Conservation (phyloP, 2,113 vertebrate genomes). For the Limnothrissa miodon region DNA sequence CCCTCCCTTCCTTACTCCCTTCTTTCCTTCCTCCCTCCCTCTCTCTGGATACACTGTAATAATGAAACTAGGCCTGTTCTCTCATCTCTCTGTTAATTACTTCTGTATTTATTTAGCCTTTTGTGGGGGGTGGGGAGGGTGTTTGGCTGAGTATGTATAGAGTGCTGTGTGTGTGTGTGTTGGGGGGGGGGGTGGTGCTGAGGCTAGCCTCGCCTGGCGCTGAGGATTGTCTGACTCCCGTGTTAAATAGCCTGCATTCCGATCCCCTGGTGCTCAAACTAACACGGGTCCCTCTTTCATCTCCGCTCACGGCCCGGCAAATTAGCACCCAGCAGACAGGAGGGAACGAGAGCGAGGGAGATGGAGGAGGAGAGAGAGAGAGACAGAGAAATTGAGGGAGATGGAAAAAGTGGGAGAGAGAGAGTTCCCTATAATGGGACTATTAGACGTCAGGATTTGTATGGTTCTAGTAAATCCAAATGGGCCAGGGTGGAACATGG, state of each 20-base stretch:
- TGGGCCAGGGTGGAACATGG: no score
- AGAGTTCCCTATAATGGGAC: background rate
- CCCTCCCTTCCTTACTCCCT: background rate
- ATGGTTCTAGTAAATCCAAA: no score
- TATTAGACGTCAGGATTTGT: no score
- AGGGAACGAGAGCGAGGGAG: background rate
- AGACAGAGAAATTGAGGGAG: background rate
- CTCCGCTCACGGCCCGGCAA: slow-evolving; percentile 64
- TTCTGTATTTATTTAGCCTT: slow-evolving; percentile 82
- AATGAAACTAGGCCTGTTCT: slow-evolving; percentile 72
- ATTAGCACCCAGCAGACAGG: slow-evolving; percentile 59
- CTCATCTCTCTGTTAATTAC: slow-evolving; percentile 78
- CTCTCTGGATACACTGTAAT: slow-evolving; percentile 48
- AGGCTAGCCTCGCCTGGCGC: background rate
- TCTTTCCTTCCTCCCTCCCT: slow-evolving; percentile 9
- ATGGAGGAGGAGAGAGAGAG: background rate
- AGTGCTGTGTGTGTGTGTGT: background rate
- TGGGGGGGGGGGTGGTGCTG: background rate
- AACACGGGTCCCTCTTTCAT: slow-evolving; percentile 68
- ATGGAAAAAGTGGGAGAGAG: background rate
- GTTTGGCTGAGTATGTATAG: background rate
- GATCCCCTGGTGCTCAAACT: slow-evolving; percentile 75
- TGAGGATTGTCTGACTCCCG: slow-evolving; percentile 72
- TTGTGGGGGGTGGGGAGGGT: slow-evolving; percentile 42
- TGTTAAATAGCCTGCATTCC: slow-evolving; percentile 79